These are phyloP conservation scores for Strix uralensis DNA, from an alignment of 2,113 vertebrate genomes.

Conservation along the genomic window DNA sequence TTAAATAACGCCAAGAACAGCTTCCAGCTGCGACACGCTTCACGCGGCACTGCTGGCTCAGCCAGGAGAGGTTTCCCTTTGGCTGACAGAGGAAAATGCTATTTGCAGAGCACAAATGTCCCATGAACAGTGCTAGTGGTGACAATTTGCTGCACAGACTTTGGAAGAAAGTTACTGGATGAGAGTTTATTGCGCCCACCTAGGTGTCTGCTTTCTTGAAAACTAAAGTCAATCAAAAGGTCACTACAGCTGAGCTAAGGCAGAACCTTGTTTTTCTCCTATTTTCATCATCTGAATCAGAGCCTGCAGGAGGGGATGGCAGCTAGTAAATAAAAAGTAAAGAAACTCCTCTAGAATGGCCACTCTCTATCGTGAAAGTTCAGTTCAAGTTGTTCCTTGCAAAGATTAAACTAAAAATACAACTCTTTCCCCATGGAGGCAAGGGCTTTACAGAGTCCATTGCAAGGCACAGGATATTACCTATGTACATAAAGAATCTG, in stretches of 20 bases:
- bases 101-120: neutral
- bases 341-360: neutral
- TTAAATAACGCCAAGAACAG: neutral
- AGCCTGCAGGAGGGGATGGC: neutral
- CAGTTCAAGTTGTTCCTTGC: neutral
- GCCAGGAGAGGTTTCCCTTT: neutral
- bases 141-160: neutral
- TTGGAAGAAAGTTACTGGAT: neutral
- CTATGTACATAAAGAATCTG: neutral
- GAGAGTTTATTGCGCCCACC: rapidly evolving
- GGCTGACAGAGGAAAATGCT: neutral
- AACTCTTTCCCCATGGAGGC: neutral
- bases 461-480: neutral
- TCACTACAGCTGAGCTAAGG: neutral
- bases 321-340: neutral
- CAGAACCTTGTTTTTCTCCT: neutral
- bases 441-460: neutral
- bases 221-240: neutral
- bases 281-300: neutral
- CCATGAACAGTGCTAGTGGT: neutral
- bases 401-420: neutral
- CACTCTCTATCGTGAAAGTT: neutral
- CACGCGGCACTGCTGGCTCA: neutral
- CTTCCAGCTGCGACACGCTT: neutral
- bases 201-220: neutral